Conservation (phyloP, 1,140 invertebrate genomes). For the Trichomalopsis sarcophagae region DNA sequence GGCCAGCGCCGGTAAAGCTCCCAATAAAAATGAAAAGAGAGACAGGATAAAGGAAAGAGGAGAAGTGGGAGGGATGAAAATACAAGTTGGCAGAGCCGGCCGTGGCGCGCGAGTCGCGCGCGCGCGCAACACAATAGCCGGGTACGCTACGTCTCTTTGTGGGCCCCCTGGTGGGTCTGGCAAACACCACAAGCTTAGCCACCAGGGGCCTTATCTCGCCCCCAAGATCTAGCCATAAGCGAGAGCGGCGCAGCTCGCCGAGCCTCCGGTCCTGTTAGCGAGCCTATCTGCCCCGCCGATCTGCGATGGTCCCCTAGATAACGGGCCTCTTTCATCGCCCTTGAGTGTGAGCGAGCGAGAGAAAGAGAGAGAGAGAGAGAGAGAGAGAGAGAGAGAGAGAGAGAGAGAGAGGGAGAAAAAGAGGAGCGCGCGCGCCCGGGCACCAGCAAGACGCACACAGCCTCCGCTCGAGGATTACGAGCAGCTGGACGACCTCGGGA, state of each 20-base stretch:
- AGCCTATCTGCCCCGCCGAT: conserved; percentile 63
- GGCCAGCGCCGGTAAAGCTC: conserved; percentile 11
- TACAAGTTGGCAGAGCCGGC: conserved; percentile 6
- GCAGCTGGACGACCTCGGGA: conserved; percentile 62
- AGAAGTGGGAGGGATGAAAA: not conserved
- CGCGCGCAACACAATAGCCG: not conserved
- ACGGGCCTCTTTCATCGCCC: conserved; percentile 65
- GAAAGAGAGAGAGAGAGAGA: conserved; percentile 1
- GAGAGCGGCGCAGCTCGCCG: conserved; percentile 7
- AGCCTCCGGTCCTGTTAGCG: conserved; percentile 67
- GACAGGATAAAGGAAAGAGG: conserved; percentile 45
- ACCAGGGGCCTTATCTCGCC: conserved; percentile 59
- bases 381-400: conserved; percentile 23
- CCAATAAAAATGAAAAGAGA: conserved; percentile 7
- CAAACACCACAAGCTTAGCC: conserved; percentile 60
- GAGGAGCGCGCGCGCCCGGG: conserved; percentile 32
- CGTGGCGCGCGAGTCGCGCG: conserved; percentile 50
- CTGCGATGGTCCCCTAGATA: conserved; percentile 66
- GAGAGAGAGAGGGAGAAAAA: not conserved
- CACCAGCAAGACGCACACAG: conserved; percentile 37
- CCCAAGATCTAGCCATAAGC: conserved; percentile 55
- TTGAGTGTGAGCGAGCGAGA: conserved; percentile 35
- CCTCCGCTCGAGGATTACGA: conserved; percentile 61
- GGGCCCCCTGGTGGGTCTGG: conserved; percentile 64
- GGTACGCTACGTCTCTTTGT: conserved; percentile 44